Base-by-base conservation (phyloP, 2,888 invertebrate species). In the Globia sparganii region DNA sequence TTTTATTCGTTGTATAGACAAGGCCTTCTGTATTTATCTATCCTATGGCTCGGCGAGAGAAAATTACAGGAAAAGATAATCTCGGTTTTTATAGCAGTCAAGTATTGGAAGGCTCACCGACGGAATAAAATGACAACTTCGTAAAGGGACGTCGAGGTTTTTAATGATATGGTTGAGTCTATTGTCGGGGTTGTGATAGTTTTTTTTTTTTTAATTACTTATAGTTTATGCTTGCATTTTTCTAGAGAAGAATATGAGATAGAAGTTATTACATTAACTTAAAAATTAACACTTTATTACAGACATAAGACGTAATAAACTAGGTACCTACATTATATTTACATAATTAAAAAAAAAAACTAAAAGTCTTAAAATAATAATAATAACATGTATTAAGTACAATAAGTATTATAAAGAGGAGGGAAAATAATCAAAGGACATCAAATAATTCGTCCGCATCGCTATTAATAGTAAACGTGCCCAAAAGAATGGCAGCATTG, bases 1-100 rank as follows among this genome's bases (percentile, higher is more conserved):
- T 58, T 56, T 37, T 2, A 5, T 0, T 3, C 0, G 1, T 9
- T 59, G 1, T 65, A n/a, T 8, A 6, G 5, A 28, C 13, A 0
- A 0, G 11, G 2, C 3, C 25, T 56, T 80, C 70, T 67, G 46
- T 5, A 1, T 0, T 4, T 34, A n/a, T 56, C 56, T 56, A 43
- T 34, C 73, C 81, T 78, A 28, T 78, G 43, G 61, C 46, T 65
- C 68, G 82, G 83, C 46, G 81, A 83, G 85, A 82, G 87, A 89
- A 90, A 91, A 91, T 91, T 89, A 91, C 90, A 91, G 89, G 88
- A 91, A 88, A 89, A 89, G 90, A 92, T 92, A 89, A 91, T 91
- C 89, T 86, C 78, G 78, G 90, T 90, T 90, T 91, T 92, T 91
- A 92, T 88, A 84, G 88, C 86, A 76, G 62, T 85, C 85, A 87